Base-by-base conservation (phyloP, 2,888 invertebrate species). In the Zygothrica quintamaculata region DNA sequence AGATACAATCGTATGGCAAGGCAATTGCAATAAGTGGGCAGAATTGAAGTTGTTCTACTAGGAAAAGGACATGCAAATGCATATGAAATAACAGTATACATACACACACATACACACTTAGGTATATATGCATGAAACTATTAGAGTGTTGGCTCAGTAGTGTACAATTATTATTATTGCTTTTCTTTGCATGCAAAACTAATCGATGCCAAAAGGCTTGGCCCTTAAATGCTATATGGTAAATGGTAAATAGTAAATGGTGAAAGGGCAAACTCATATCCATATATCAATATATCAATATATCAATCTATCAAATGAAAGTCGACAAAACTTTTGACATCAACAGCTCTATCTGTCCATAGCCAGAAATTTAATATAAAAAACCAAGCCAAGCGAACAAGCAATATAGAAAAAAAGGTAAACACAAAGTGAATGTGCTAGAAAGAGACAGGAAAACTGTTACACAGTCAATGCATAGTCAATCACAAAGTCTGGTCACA, bases 141-240 rank as follows among this genome's bases (percentile, higher is more conserved):
- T n/a, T 37, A 72, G 59, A 53, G 59, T 37, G 61, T 6, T 29
- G 36, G 47, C 18, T 61, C 18, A 11, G 39, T n/a, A n/a, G 40
- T 51, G 53, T 50, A 18, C 29, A 36, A 34, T 58, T 43, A 40
- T 56, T 59, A 50, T 37, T 25, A 43, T 15, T 42, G 1, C 39
- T 37, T 55, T 50, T 9, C 22, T 50, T 12, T 9, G 3, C 34
- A 34, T 8, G 3, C 13, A 13, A 67, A 67, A 72, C 59, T 50
- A 72, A 72, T 67, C 73, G 67, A 67, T 72, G 73, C 18, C 73
- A 60, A 72, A 72, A 67, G 62, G 62, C 53, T 67, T 61, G 51
- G 26, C 56, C 34, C 36, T 25, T 1, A 59, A 48, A n/a, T n/a
- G n/a, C n/a, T n/a, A n/a, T n/a, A n/a, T n/a, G n/a, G n/a, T n/a